Evolutionary conservation across 1,140 invertebrate species (phyloP).

Genomic region (Drosophila nasuta): DNA sequence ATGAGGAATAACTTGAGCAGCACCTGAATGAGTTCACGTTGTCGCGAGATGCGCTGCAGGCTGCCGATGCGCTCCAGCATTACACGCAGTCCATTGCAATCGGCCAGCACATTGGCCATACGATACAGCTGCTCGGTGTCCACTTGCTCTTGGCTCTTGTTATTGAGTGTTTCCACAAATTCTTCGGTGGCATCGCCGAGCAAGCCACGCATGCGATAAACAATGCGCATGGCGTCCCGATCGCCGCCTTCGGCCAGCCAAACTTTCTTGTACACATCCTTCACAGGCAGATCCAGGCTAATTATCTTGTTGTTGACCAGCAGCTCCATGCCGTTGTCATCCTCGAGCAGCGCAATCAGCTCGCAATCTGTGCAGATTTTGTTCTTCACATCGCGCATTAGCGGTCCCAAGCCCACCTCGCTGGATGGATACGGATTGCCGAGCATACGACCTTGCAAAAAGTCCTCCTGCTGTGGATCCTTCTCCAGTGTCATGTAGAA

Average conservation of each 20-base stretch:
- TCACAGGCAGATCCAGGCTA: constrained; percentile 97
- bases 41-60: constrained; percentile 89
- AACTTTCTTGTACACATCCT: constrained; percentile 95
- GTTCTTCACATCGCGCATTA: constrained; percentile 99
- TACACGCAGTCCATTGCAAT: constrained; percentile 94
- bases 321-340: constrained; percentile 99
- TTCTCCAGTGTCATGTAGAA: constrained; percentile 99
- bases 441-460: constrained; percentile 98
- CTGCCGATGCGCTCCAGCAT: constrained; percentile 89
- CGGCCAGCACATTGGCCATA: constrained; percentile 89
- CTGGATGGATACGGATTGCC: constrained; percentile 98
- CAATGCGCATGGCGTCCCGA: constrained; percentile 97
- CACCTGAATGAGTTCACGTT: constrained; percentile 92
- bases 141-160: constrained; percentile 94
- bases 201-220: constrained; percentile 99
- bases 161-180: constrained; percentile 97
- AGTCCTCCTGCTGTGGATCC: constrained; percentile 99
- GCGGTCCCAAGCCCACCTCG: constrained; percentile 96
- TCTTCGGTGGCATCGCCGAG: constrained; percentile 99
- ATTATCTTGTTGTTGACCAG: constrained; percentile 99
- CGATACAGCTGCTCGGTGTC: constrained; percentile 97
- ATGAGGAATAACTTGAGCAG: constrained; percentile 93
- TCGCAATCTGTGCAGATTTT: constrained; percentile 99
- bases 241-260: constrained; percentile 95
- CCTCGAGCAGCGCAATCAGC: constrained; percentile 96